These are phyloP conservation scores for Periophthalmus magnuspinnatus DNA, from an alignment of 2,797 vertebrate species.

Conservation along the genomic window DNA sequence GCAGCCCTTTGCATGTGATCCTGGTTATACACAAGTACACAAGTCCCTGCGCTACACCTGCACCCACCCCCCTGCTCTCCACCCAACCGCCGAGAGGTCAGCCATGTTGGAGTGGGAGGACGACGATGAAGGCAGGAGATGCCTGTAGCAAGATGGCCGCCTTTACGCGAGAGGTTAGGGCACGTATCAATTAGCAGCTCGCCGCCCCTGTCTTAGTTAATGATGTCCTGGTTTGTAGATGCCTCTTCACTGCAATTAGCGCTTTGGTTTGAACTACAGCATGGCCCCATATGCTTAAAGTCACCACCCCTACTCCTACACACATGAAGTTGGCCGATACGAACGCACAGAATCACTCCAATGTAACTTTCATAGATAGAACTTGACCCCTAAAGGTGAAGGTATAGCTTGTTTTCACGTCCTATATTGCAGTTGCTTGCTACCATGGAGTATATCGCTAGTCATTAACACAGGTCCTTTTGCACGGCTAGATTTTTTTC, in stretches of 20 bases:
- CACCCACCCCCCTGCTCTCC: conserved; percentile 19
- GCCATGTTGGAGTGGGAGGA: conserved; percentile 40
- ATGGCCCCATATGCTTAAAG: conserved; percentile 52
- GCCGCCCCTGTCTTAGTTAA: conserved; percentile 57
- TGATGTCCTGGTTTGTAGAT: conserved; percentile 52
- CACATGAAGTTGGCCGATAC: conserved; percentile 13
- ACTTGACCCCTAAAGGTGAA: conserved; percentile 32
- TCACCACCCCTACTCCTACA: conserved; percentile 55
- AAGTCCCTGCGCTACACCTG: conserved; percentile 50
- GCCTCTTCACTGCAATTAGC: conserved; percentile 63
- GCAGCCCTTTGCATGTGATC: conserved; percentile 19
- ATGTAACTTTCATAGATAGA: conserved; percentile 25
- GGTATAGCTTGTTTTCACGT: conserved; percentile 30
- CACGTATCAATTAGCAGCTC: conserved; percentile 60
- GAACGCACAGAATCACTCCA: conserved; percentile 26
- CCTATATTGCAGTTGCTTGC: conserved; percentile 22
- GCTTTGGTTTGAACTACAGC: conserved; percentile 39
- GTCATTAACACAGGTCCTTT: conserved; percentile 61
- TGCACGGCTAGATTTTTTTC: conserved; percentile 29
- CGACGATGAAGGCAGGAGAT: conserved; percentile 1
- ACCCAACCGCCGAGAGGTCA: conserved; percentile 39
- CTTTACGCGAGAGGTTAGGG: conserved; percentile 38
- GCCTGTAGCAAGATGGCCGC: conserved; percentile 47
- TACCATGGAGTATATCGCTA: conserved; percentile 25
- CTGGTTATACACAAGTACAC: background rate